Evolutionary conservation across 1,140 invertebrate species (phyloP), one percentile per base, ranked within the genome.

Genomic region (Ceratina australensis): DNA sequence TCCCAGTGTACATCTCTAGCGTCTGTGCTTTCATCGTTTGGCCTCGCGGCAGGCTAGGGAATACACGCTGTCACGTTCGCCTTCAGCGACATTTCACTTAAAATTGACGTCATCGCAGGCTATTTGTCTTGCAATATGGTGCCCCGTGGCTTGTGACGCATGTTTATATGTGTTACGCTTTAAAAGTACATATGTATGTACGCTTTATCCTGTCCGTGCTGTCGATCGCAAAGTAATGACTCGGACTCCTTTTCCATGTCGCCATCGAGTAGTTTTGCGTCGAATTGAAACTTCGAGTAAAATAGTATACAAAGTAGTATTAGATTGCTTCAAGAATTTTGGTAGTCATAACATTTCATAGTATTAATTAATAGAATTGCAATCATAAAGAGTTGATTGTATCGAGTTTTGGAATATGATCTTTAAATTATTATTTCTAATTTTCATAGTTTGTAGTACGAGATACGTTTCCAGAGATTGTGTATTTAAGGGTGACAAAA

Each of bases 11-110:
- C n/a, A n/a, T n/a, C n/a, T n/a, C 33, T 10, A 10, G 7, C 47
- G 52, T 20, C 67, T 59, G 28, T 18, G 74, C 74, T 77, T 77
- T 71, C 56, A 12, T 52, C 49, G 28, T n/a, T 71, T 71, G 56
- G 33, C 49, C 1, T 54, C 16, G 52, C 52, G n/a, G 20, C 20
- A 8, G 22, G 26, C 18, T 57, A 71, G 13, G 10, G 28, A n/a
- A 26, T 60, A 75, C 20, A 42, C 33, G 10, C 22, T n/a, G 65
- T 54, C 54, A 59, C 22, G 52, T 2, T 67, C 10, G 42, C 42
- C 63, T 24, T 16, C 20, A 49, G 63, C 33, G 33, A 42, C 15
- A 67, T 67, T 68, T 75, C 49, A 75, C 68, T 75, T 50, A 57
- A 18, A 20, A 2, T 16, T 24, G 12, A 59, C 28, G 72, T 75